Evolutionary conservation across 2,113 vertebrate genomes (phyloP), one percentile per base, ranked within the genome.

Genomic region (Microcebus lehilahytsara): DNA sequence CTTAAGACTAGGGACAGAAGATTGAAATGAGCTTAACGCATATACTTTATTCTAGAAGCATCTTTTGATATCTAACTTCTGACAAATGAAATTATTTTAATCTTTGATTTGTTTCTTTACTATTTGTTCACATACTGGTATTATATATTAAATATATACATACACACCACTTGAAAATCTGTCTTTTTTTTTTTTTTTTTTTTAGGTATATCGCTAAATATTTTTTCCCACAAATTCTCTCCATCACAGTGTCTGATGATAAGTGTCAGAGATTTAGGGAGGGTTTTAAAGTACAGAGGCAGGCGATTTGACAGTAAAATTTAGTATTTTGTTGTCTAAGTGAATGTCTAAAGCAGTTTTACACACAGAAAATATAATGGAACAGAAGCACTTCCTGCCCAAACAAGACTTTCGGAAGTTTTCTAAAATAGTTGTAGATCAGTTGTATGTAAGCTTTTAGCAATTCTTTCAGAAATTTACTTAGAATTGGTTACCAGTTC

Each of bases 321-420:
- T 96, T 95, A 83, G 53, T 79, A 81, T 88, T 93, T 80, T 53
- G 83, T 89, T 72, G 85, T 89, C 60, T 53, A 83, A 80, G 60
- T 71, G 25, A 80, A 91, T 16, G 25, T 64, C 91, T 92, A 62
- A 67, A 34, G 30, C 22, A 58, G 53, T 23, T 71, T 80, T 79
- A 91, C 16, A 84, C 37, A 42, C 6, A 78, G 56, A 66, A 79
- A 84, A 87, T 2, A 75, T 20, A 83, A 56, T 13, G 60, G 17
- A 32, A 85, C 17, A 32, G 53, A 92, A 77, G 9, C 40, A 72
- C 23, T 86, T 95, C 81, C 60, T 83, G 42, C 42, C 81, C 46
- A 30, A 93, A 74, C 9, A 30, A 75, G 79, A 80, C 80, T 90
- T 75, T 77, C 25, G 92, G n/a, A 88, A 74, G 51, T 83, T 93